These are phyloP conservation scores for Drosophila prostipennis DNA, from an alignment of 2,888 invertebrate genomes.

Conservation along the genomic window DNA sequence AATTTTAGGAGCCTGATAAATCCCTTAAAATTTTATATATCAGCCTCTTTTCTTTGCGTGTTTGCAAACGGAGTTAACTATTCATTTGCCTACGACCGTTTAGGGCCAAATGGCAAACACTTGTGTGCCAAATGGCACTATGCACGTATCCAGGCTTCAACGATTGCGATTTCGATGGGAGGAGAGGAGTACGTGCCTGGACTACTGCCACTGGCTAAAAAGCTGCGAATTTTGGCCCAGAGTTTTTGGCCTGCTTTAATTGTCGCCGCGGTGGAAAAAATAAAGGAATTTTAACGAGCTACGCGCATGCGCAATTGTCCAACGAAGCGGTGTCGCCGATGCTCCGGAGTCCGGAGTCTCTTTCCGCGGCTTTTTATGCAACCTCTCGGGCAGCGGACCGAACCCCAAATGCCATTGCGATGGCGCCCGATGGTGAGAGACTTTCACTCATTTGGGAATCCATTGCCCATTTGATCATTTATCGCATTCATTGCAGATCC, in stretches of 20 bases:
- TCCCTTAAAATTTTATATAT: neutral
- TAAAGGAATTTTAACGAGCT: slow-evolving; percentile 66
- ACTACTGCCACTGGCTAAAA: slow-evolving; percentile 59
- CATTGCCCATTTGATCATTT: slow-evolving; percentile 46
- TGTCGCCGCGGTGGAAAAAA: slow-evolving; percentile 54
- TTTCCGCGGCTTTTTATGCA: slow-evolving; percentile 36
- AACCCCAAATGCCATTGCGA: slow-evolving; percentile 11
- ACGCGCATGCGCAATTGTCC: slow-evolving; percentile 77
- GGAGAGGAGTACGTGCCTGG: slow-evolving; percentile 57
- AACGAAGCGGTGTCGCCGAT: slow-evolving; percentile 57
- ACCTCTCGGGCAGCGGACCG: slow-evolving; percentile 26
- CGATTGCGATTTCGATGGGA: neutral
- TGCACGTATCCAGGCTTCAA: slow-evolving; percentile 21
- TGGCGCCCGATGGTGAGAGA: slow-evolving; percentile 34
- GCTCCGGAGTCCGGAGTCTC: slow-evolving; percentile 3
- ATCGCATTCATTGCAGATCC: slow-evolving; percentile 29
- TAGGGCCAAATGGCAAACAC: slow-evolving; percentile 65
- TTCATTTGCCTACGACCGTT: slow-evolving; percentile 51
- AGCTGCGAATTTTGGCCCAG: slow-evolving; percentile 10
- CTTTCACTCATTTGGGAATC: slow-evolving; percentile 76
- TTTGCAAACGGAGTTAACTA: slow-evolving; percentile 5
- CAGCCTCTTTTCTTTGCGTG: neutral
- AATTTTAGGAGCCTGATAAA: neutral
- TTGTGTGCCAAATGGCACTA: slow-evolving; percentile 26
- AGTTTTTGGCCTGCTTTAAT: slow-evolving; percentile 54